Evolutionary conservation across 2,888 invertebrate species (phyloP).

Genomic region (Serrognathus titanus): DNA sequence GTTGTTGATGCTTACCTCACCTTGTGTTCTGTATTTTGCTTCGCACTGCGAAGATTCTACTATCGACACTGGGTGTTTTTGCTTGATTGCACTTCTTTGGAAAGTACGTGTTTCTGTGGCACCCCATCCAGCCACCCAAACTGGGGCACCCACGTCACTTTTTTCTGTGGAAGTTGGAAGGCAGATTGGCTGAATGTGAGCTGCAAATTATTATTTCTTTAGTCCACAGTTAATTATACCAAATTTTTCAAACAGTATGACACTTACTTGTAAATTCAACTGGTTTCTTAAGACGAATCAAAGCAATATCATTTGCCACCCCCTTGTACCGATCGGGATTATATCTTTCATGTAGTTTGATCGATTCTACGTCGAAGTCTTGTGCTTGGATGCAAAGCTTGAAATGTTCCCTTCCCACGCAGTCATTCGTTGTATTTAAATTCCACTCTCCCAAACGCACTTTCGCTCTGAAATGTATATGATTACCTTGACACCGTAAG

Average conservation of each 20-base stretch:
- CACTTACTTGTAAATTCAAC: conserved; percentile 47
- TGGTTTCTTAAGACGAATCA: conserved; percentile 51
- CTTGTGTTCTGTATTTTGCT: conserved; percentile 18
- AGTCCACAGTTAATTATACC: no score
- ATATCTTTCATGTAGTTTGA: no score
- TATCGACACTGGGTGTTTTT: conserved; percentile 60
- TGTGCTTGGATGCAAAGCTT: no score
- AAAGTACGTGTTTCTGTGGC: conserved; percentile 22
- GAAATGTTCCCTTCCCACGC: conserved; percentile 29
- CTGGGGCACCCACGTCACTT: conserved; percentile 32
- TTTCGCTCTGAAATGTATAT: conserved; percentile 28
- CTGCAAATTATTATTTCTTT: conserved; percentile 22
- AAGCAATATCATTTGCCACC: conserved; percentile 37
- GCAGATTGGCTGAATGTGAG: conserved; percentile 56
- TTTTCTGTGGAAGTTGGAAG: conserved; percentile 46
- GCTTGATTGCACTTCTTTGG: conserved; percentile 48
- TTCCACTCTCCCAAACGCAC: conserved; percentile 52
- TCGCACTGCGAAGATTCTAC: conserved; percentile 55
- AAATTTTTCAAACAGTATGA: no score
- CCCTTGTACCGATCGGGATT: no score
- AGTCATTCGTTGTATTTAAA: conserved; percentile 46
- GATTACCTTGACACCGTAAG: no score
- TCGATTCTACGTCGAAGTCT: no score
- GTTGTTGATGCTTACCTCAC: background rate
- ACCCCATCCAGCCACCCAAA: conserved; percentile 48